Evolutionary conservation across 2,888 invertebrate species (phyloP), one percentile per base, ranked within the genome.

Genomic region (Lutraria lutraria): DNA sequence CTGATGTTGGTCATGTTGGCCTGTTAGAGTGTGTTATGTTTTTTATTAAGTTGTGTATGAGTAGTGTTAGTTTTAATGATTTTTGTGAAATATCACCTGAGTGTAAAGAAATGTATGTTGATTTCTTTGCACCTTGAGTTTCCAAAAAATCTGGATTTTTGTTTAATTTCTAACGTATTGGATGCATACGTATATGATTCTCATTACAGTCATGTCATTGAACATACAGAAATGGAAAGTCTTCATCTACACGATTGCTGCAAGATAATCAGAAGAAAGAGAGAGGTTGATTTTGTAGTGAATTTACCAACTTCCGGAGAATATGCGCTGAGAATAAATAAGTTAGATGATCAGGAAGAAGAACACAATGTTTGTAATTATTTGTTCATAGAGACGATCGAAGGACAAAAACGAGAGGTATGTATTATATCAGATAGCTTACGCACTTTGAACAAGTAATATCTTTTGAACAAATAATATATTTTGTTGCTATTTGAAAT

Each of bases 241-340:
- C 88, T 88, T 34, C 88, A 88, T 19, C 81, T 92, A 12, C 68
- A 86, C 15, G 81, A 89, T n/a, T 81, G 83, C 76, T 68, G 90
- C 16, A 87, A 87, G 72, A 56, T 87, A 34, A 63, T 43, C 0
- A 21, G 72, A 19, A 81, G 79, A 25, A 89, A 88, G 34, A 79
- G 86, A n/a, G 93, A 93, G 56, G 68, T 91, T 2, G 92, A 93
- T 21, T 83, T 93, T 54, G 52, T 72, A 16, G 87, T 93, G 3
- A 90, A 86, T n/a, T 87, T 95, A 4, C 93, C 94, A 12, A 54
- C 87, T 15, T 34, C 89, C 21, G 94, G 95, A 6, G 94, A 95
- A 83, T 95, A 92, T 88, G 95, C 94, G n/a, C 89, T 95, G n/a
- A 91, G 94, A 89, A 91, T 96, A 16, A 94, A 93, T 81, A 88